These are phyloP conservation scores for Hemibagrus wyckioides DNA, from an alignment of 2,113 vertebrate species.

Conservation along the genomic window DNA sequence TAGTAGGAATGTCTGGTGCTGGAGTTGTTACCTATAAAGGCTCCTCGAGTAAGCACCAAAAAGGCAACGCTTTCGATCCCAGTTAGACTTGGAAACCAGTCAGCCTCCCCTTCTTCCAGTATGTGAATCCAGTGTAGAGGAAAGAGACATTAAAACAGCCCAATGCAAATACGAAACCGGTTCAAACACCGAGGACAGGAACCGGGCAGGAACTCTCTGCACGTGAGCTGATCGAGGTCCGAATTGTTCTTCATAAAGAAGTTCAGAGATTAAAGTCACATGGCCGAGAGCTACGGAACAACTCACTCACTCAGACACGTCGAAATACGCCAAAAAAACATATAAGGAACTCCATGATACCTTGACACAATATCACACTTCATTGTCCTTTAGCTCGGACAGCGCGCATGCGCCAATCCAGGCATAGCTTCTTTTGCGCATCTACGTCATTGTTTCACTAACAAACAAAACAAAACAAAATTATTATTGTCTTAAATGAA, in stretches of 20 bases:
- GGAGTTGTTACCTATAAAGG: constrained; percentile 2
- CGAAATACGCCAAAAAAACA: background rate
- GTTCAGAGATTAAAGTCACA: background rate
- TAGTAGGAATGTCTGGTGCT: background rate
- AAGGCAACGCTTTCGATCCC: background rate
- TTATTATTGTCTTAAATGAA: background rate
- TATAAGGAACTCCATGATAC: background rate
- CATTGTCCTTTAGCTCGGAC: constrained; percentile 61
- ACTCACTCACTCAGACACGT: background rate
- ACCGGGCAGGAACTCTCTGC: constrained; percentile 2
- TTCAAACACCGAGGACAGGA: background rate
- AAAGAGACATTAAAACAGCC: background rate
- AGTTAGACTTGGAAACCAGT: constrained; percentile 4
- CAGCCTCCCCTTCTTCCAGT: background rate
- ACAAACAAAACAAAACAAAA: background rate
- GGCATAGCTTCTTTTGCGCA: background rate
- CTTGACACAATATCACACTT: constrained; percentile 44
- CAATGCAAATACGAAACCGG: background rate
- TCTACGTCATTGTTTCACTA: background rate
- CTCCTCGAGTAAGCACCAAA: constrained; percentile 17
- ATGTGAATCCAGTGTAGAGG: background rate
- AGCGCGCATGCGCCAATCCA: constrained; percentile 59
- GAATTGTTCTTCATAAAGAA: constrained; percentile 34
- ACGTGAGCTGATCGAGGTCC: background rate
- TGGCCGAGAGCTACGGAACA: background rate